Evolutionary conservation across 2,888 invertebrate genomes (phyloP).

Genomic region (Miltochrista miniata): DNA sequence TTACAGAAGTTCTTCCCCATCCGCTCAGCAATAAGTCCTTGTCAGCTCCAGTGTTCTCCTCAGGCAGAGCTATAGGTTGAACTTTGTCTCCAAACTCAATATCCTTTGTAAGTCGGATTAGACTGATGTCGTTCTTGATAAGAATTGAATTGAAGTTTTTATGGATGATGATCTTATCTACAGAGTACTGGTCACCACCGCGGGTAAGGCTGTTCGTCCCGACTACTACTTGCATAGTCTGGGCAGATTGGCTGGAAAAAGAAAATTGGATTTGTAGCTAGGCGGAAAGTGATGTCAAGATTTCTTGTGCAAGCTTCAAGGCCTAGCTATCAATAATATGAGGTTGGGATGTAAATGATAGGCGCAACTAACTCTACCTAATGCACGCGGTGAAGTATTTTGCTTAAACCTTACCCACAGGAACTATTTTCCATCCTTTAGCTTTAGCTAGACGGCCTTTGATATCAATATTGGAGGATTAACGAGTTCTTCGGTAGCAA

Average conservation of each 20-base stretch:
- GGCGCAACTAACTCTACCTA: too few species aligned
- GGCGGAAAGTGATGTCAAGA: too few species aligned
- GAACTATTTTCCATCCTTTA: too few species aligned
- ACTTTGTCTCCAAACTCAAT: slow-evolving; percentile 61
- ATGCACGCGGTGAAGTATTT: too few species aligned
- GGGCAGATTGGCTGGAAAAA: slow-evolving; percentile 39
- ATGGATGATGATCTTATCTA: slow-evolving; percentile 67
- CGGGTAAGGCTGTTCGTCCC: slow-evolving; percentile 71
- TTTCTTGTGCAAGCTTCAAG: too few species aligned
- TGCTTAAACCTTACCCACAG: too few species aligned
- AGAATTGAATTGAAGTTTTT: slow-evolving; percentile 55
- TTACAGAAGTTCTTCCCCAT: slow-evolving; percentile 75
- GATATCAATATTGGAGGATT: too few species aligned
- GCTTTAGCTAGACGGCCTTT: too few species aligned
- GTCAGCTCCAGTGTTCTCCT: slow-evolving; percentile 52
- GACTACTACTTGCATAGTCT: slow-evolving; percentile 59
- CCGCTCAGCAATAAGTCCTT: slow-evolving; percentile 66
- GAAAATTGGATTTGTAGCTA: neutral
- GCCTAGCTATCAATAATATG: too few species aligned
- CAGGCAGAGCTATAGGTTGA: slow-evolving; percentile 62
- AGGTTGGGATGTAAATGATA: too few species aligned
- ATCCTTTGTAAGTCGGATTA: slow-evolving; percentile 54
- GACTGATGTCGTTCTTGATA: slow-evolving; percentile 74
- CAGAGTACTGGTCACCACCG: slow-evolving; percentile 67
- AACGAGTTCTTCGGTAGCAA: too few species aligned